Conservation (phyloP, 2,113 vertebrate genomes). For the Progne subis region DNA sequence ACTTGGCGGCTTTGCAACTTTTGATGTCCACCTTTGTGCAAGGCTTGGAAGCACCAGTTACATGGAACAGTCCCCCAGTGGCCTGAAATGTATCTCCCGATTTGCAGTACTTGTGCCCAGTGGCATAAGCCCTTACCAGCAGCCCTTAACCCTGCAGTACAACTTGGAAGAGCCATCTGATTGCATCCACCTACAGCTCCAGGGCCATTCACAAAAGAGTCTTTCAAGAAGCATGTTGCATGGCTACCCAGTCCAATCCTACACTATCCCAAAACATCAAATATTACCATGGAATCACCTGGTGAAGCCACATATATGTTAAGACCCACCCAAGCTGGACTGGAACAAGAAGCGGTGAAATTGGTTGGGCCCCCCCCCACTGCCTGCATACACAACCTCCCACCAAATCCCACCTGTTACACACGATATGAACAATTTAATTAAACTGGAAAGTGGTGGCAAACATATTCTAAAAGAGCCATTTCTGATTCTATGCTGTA, state of each 20-base stretch:
- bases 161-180: background rate
- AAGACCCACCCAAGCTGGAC: fast-evolving
- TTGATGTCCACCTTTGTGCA: background rate
- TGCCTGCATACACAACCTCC: background rate
- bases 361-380: fast-evolving
- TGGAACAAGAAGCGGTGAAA: background rate
- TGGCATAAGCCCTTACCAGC: background rate
- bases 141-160: background rate
- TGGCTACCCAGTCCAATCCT: background rate
- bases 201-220: background rate
- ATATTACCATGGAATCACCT: background rate
- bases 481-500: background rate
- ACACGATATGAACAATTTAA: background rate
- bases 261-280: background rate
- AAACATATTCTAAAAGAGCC: background rate
- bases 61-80: background rate
- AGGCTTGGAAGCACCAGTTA: background rate
- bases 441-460: background rate
- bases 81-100: background rate
- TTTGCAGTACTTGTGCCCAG: background rate
- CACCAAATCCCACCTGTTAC: background rate
- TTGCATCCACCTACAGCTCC: background rate
- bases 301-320: background rate
- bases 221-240: background rate
- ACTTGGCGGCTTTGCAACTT: background rate